phyloP scores from a whole-genome alignment of 2,113 vertebrate genomes.

The Okapia johnstoni region DNA sequence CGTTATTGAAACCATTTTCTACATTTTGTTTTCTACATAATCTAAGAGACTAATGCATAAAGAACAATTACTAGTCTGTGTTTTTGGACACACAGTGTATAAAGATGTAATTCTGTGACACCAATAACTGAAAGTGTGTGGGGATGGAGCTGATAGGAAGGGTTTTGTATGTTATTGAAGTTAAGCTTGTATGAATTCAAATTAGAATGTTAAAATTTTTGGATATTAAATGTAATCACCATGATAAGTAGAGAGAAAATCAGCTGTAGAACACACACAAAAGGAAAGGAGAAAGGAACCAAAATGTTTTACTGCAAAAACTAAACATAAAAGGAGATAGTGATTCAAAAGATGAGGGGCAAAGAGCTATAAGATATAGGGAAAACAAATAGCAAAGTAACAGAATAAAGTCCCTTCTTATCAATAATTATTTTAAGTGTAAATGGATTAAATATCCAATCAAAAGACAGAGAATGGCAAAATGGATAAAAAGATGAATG shows the following conservation, averaged over 20 bases:
- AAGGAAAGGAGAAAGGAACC: not conserved
- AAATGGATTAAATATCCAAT: not conserved
- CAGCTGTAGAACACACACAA: not conserved
- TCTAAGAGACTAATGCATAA: not conserved
- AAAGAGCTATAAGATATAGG: not conserved
- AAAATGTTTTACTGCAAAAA: not conserved
- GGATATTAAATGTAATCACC: not conserved
- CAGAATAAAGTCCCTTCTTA: not conserved
- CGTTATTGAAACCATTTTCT: not conserved
- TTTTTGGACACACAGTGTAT: not conserved
- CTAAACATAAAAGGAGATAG: not conserved
- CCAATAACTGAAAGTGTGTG: not conserved
- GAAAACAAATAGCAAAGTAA: not conserved
- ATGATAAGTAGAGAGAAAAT: not conserved
- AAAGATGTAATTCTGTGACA: not conserved
- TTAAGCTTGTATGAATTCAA: not conserved
- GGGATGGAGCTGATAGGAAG: not conserved
- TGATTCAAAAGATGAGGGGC: not conserved
- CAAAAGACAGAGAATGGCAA: not conserved
- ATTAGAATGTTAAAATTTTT: not conserved
- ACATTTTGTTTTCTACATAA: not conserved
- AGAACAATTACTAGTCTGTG: not conserved
- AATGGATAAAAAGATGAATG: not conserved
- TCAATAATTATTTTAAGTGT: not conserved
- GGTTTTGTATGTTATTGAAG: not conserved